These are phyloP conservation scores for Oxycera nigricornis DNA, from an alignment of 2,888 invertebrate genomes.

Conservation along the genomic window DNA sequence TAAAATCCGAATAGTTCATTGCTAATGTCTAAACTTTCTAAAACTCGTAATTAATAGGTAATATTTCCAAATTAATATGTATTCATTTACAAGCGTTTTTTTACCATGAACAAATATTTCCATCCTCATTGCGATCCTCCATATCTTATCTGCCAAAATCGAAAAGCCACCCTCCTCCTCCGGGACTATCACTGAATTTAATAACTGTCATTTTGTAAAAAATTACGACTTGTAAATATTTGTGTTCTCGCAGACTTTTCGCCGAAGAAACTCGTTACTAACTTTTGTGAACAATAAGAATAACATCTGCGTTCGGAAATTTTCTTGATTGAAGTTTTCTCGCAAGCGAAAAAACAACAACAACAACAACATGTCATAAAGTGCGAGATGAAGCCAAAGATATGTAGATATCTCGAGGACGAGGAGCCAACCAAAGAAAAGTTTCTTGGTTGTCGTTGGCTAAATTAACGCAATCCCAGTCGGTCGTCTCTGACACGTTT, in stretches of 20 bases:
- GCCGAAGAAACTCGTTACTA: constrained; percentile 25
- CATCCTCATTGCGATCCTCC: too few species aligned
- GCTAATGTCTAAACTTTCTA: too few species aligned
- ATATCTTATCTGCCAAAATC: too few species aligned
- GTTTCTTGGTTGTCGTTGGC: constrained; percentile 22
- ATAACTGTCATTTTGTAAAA: constrained; percentile 37
- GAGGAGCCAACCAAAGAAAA: constrained; percentile 27
- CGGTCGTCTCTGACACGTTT: constrained; percentile 36
- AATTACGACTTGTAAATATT: constrained; percentile 37
- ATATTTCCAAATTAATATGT: too few species aligned
- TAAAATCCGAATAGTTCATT: too few species aligned
- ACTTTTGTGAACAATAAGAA: constrained; percentile 38
- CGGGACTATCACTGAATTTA: neutral
- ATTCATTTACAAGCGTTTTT: too few species aligned
- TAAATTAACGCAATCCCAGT: constrained; percentile 38
- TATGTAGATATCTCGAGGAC: neutral
- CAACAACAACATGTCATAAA: constrained; percentile 34
- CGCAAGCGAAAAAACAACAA: constrained; percentile 16
- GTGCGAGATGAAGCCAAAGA: constrained; percentile 18
- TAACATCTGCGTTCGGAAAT: constrained; percentile 36
- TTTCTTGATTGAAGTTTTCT: constrained; percentile 35
- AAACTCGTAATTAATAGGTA: too few species aligned
- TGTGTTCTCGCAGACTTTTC: constrained; percentile 24
- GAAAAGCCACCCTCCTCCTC: neutral
- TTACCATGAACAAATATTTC: too few species aligned